These are phyloP conservation scores for Globodera ellingtonae DNA, from an alignment of 1,140 invertebrate species.

Conservation along the genomic window DNA sequence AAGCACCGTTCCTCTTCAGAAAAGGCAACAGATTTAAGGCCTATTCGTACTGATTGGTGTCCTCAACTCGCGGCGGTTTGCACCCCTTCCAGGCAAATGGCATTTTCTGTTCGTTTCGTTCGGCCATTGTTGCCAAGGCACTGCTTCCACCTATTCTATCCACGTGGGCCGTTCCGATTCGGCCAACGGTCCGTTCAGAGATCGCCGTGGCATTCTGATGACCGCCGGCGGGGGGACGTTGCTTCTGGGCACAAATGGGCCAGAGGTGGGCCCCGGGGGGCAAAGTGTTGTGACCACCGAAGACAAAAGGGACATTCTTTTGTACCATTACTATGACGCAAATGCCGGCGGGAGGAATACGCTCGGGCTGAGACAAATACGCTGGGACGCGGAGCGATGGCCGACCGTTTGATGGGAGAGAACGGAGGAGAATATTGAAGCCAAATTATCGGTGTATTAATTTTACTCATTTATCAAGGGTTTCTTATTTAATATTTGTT, in stretches of 20 bases:
- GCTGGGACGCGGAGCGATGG: slow-evolving; percentile 9
- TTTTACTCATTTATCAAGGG: no score
- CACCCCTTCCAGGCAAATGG: neutral
- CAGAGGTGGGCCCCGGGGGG: slow-evolving; percentile 22
- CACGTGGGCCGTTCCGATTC: slow-evolving; percentile 12
- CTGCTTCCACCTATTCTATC: slow-evolving; percentile 14
- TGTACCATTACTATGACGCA: slow-evolving; percentile 27
- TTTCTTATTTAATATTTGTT: no score
- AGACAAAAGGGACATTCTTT: neutral
- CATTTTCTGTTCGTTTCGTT: slow-evolving; percentile 24
- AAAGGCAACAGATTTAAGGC: neutral
- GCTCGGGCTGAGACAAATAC: slow-evolving; percentile 19
- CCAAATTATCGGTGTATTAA: no score
- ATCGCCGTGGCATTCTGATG: slow-evolving; percentile 1
- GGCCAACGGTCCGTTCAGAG: slow-evolving; percentile 16
- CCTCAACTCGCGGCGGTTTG: neutral
- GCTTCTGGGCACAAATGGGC: slow-evolving; percentile 19
- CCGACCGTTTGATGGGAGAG: slow-evolving; percentile 12
- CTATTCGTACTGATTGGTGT: neutral
- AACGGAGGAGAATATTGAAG: no score
- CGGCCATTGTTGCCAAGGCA: slow-evolving; percentile 1
- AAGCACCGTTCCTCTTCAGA: slow-evolving; percentile 19
- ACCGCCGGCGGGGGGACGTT: slow-evolving; percentile 16
- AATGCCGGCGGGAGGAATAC: slow-evolving; percentile 18
- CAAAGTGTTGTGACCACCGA: slow-evolving; percentile 6